Evolutionary conservation across 1,140 invertebrate genomes (phyloP).

Genomic region (Drosophila pachea): DNA sequence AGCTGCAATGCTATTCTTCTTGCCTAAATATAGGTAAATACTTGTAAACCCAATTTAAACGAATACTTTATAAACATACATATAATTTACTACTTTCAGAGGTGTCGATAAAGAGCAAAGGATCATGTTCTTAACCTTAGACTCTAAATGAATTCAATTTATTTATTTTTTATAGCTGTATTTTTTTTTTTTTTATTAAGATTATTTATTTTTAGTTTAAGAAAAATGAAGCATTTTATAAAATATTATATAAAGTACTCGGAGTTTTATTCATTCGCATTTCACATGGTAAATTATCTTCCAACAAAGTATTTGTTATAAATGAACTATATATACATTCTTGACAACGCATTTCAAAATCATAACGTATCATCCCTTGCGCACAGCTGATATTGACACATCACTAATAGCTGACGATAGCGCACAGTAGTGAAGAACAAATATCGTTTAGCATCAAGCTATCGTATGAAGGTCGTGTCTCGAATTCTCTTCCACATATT

Average conservation of each 20-base stretch:
- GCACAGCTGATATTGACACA: no score
- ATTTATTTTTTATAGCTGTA: conserved; percentile 37
- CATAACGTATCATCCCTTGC: no score
- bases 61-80: not conserved
- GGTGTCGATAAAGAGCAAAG: conserved; percentile 73
- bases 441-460: no score
- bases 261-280: not conserved
- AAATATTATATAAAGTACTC: not conserved
- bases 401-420: no score
- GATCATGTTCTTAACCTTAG: conserved; percentile 59
- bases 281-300: not conserved
- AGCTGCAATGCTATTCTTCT: conserved; percentile 71
- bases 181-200: conserved; percentile 19
- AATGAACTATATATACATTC: no score
- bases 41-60: not conserved
- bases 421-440: no score
- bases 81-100: conserved; percentile 43
- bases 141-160: conserved; percentile 29
- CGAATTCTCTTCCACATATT: no score
- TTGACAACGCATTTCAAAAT: no score
- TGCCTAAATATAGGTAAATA: conserved; percentile 71
- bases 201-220: conserved; percentile 38
- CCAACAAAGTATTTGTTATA: no score
- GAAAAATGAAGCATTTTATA: conserved; percentile 33
- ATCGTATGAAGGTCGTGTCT: no score